Conservation (phyloP, 2,888 invertebrate genomes). For the Eueremaeus valkanovi region DNA sequence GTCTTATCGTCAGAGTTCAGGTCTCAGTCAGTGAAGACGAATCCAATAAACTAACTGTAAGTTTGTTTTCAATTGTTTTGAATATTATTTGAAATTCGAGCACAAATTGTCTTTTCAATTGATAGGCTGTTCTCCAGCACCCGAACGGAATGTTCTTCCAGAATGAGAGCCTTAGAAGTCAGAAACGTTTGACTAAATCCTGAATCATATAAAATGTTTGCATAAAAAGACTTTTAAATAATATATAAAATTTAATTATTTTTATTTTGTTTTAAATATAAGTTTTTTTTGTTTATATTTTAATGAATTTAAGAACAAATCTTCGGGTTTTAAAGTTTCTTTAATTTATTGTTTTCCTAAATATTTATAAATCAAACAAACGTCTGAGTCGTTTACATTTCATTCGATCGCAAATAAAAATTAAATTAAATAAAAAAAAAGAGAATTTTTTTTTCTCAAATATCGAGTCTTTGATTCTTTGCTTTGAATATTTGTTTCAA, state of each 20-base stretch:
- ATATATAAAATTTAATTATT: not conserved
- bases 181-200: not conserved
- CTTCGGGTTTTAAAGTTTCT: too few species aligned
- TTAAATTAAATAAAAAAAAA: too few species aligned
- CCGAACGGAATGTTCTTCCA: not conserved
- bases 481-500: too few species aligned
- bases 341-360: too few species aligned
- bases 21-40: constrained; percentile 17
- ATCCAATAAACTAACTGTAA: not conserved
- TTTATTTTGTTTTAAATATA: not conserved
- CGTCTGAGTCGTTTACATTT: too few species aligned
- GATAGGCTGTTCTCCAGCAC: constrained; percentile 4
- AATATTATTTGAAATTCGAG: not conserved
- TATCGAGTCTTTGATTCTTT: too few species aligned
- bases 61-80: not conserved
- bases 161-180: too few species aligned
- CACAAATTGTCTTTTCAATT: not conserved
- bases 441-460: too few species aligned
- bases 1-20: not conserved
- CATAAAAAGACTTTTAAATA: too few species aligned
- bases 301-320: too few species aligned
- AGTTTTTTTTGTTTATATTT: not conserved
- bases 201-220: not conserved
- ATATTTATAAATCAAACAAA: too few species aligned
- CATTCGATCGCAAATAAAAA: too few species aligned